Evolutionary conservation across 2,113 vertebrate genomes (phyloP).

Genomic region (Emydura subglobosa): DNA sequence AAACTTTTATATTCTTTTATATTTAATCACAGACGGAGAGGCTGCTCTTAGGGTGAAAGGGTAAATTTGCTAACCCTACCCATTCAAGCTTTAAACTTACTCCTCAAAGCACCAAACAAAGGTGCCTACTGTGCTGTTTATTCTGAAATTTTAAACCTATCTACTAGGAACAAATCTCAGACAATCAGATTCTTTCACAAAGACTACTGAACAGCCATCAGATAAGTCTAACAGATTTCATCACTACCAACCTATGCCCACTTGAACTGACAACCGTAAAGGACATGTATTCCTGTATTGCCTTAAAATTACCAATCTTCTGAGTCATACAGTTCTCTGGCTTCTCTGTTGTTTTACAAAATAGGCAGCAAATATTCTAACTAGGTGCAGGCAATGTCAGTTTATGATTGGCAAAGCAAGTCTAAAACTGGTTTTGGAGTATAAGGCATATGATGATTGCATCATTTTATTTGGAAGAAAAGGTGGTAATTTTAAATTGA

Average conservation of each 20-base stretch:
- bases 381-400: not conserved
- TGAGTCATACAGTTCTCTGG: not conserved
- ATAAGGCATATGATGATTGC: not conserved
- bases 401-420: not conserved
- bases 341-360: not conserved
- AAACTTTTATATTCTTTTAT: not conserved
- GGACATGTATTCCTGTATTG: not conserved
- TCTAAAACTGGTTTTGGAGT: not conserved
- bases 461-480: not conserved
- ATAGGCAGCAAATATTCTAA: not conserved
- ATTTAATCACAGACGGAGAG: not conserved
- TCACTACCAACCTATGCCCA: not conserved
- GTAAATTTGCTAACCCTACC: fast-evolving
- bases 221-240: not conserved
- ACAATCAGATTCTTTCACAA: not conserved
- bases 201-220: not conserved
- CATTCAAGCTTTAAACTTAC: not conserved
- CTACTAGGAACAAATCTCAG: not conserved
- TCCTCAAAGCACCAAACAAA: not conserved
- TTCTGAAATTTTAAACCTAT: fast-evolving
- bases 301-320: not conserved
- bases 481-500: not conserved
- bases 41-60: not conserved
- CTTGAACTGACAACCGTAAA: not conserved
- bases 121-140: fast-evolving